A percentile compares a stretch with the other conserved stretches of the same genome.
Conservation (phyloP, 1,140 invertebrate genomes). For the Lordiphosa clarofinis region DNA sequence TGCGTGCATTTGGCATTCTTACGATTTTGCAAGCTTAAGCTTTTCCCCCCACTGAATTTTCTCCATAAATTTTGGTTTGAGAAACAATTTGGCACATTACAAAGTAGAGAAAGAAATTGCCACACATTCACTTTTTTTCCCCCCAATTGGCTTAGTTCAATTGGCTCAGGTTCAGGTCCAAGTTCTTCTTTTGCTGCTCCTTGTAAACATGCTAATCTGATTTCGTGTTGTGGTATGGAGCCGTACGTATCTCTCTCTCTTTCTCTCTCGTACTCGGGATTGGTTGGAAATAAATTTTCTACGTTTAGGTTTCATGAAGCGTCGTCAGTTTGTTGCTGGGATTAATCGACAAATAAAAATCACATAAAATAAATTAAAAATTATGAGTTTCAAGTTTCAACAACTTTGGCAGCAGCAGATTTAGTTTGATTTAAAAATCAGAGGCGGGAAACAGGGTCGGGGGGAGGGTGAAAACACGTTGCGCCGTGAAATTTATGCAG, state of each 20-base stretch:
- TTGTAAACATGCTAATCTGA: constrained; percentile 77
- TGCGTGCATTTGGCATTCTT: too few relatives aligned
- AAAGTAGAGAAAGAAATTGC: constrained; percentile 70
- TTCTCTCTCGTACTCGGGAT: constrained; percentile 8
- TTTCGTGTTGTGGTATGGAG: constrained; percentile 74
- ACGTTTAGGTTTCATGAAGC: constrained; percentile 77
- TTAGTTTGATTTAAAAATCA: constrained; percentile 74
- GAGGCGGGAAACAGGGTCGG: neutral
- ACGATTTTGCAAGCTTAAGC: too few relatives aligned
- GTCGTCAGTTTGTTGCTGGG: constrained; percentile 50
- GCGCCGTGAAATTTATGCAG: constrained; percentile 71
- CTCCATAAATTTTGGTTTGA: constrained; percentile 38
- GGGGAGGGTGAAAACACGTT: constrained; percentile 43
- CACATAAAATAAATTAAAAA: constrained; percentile 79
- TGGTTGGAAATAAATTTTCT: constrained; percentile 70
- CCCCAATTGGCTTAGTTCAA: constrained; percentile 69
- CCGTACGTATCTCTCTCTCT: constrained; percentile 15
- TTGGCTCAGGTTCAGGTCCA: constrained; percentile 23
- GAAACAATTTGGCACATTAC: constrained; percentile 73
- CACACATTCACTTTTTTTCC: constrained; percentile 70
- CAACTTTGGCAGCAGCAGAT: constrained; percentile 69
- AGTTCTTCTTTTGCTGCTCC: constrained; percentile 19
- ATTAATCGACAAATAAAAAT: constrained; percentile 78
- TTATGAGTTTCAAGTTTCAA: constrained; percentile 78
- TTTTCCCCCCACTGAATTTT: too few relatives aligned